Evolutionary conservation across 2,113 vertebrate genomes (phyloP).

Genomic region (Trematocara stigmaticum): DNA sequence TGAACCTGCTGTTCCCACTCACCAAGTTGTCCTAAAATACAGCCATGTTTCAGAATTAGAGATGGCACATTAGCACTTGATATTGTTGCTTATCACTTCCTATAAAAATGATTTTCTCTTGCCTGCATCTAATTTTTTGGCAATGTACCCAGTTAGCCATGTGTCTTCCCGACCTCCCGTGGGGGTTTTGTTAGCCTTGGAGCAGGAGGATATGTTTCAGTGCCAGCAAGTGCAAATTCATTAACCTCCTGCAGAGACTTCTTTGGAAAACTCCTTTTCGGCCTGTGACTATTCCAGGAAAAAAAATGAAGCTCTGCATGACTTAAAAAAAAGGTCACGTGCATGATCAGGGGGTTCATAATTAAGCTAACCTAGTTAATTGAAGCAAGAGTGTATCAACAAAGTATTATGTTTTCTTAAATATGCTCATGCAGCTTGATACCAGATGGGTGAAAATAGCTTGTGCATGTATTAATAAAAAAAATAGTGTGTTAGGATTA

Average conservation of each 20-base stretch:
- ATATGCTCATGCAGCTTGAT: background rate
- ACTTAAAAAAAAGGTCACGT: background rate
- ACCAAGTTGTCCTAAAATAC: background rate
- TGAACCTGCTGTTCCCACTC: slow-evolving; percentile 32
- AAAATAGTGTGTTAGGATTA: slow-evolving; percentile 25
- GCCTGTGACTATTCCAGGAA: slow-evolving; percentile 35
- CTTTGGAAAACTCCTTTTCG: slow-evolving; percentile 25
- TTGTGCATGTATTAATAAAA: slow-evolving; percentile 4
- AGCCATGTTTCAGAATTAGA: slow-evolving; percentile 37
- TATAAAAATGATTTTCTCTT: slow-evolving; percentile 6
- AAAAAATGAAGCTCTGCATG: background rate
- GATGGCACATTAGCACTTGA: slow-evolving; percentile 17
- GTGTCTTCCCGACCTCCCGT: slow-evolving; percentile 28
- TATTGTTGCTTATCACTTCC: slow-evolving; percentile 32
- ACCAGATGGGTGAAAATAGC: slow-evolving; percentile 7
- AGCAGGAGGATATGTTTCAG: background rate
- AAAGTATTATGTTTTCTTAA: background rate
- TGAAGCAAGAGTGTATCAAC: background rate
- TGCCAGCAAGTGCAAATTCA: slow-evolving; percentile 36
- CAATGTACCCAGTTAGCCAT: slow-evolving; percentile 71
- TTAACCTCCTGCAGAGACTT: slow-evolving; percentile 50
- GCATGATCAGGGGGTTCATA: background rate
- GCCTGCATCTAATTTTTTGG: slow-evolving; percentile 25
- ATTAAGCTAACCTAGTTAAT: background rate
- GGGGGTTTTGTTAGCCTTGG: background rate